Evolutionary conservation across 1,140 invertebrate species (phyloP).

Genomic region (Matsumurasca onukii): DNA sequence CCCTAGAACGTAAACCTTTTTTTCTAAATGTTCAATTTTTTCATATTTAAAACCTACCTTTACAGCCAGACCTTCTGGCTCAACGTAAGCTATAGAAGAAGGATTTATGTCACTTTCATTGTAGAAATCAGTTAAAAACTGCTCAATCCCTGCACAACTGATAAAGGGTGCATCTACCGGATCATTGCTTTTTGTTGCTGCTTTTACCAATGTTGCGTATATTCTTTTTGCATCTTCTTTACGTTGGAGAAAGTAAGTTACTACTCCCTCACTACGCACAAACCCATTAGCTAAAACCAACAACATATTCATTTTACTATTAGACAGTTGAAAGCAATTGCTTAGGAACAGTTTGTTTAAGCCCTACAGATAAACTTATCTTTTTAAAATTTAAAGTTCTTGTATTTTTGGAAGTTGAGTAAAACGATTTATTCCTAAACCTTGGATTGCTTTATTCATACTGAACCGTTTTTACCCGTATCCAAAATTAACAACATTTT

Average conservation of each 20-base stretch:
- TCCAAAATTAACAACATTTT: too few species aligned
- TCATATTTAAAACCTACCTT: background rate
- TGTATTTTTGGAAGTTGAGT: too few species aligned
- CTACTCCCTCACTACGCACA: background rate
- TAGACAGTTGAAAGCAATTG: too few species aligned
- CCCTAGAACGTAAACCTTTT: too few species aligned
- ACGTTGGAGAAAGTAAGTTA: background rate
- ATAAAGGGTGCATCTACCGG: background rate
- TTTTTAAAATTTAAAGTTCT: too few species aligned
- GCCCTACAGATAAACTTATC: too few species aligned
- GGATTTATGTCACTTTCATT: background rate
- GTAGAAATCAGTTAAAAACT: background rate
- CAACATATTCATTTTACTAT: background rate
- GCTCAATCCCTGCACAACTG: background rate
- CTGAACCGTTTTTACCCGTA: too few species aligned
- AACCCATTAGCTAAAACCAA: background rate
- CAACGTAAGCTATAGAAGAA: background rate
- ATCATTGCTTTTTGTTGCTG: background rate
- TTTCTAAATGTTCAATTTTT: too few species aligned
- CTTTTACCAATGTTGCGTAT: background rate
- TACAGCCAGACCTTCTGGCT: background rate
- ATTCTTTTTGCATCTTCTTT: background rate
- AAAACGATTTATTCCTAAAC: too few species aligned
- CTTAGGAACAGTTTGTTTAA: too few species aligned
- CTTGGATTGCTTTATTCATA: too few species aligned